These are phyloP conservation scores for Baccha elongata DNA, from an alignment of 2,888 invertebrate genomes.

Conservation along the genomic window DNA sequence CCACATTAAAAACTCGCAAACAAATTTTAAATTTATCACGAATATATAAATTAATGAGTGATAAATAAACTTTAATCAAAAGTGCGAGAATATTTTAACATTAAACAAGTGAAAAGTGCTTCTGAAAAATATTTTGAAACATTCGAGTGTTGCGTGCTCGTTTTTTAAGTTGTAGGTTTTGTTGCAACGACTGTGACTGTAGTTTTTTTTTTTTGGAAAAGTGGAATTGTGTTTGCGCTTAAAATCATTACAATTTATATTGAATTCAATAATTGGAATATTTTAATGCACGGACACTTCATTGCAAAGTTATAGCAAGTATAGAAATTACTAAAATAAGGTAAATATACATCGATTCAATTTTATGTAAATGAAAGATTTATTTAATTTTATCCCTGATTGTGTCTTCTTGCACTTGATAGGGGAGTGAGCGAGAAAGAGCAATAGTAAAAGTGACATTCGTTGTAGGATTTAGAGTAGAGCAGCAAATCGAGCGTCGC, in stretches of 20 bases:
- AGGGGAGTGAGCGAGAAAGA: constrained; percentile 48
- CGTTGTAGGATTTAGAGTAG: constrained; percentile 36
- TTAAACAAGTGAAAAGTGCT: constrained; percentile 27
- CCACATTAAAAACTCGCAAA: constrained; percentile 12
- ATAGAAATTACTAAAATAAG: constrained; percentile 30
- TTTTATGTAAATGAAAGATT: constrained; percentile 53
- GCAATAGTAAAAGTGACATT: constrained; percentile 56
- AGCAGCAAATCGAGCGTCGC: constrained; percentile 70
- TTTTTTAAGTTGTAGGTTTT: constrained; percentile 52
- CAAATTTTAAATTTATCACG: constrained; percentile 14
- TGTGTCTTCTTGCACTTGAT: constrained; percentile 43
- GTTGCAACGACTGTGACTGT: constrained; percentile 68
- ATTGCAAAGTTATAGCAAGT: constrained; percentile 27
- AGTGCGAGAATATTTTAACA: constrained; percentile 6
- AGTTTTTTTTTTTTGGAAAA: constrained; percentile 37
- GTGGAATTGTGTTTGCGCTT: constrained; percentile 36
- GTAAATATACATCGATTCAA: constrained; percentile 52
- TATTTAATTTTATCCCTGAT: constrained; percentile 56
- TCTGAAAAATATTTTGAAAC: constrained; percentile 66
- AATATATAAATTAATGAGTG: constrained; percentile 42
- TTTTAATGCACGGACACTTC: constrained; percentile 1
- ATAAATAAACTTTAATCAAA: constrained; percentile 7
- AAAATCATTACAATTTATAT: neutral
- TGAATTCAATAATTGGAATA: neutral
- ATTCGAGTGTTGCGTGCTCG: constrained; percentile 47